Base-by-base conservation (phyloP, 2,888 invertebrate species). In the Papilio demoleus region DNA sequence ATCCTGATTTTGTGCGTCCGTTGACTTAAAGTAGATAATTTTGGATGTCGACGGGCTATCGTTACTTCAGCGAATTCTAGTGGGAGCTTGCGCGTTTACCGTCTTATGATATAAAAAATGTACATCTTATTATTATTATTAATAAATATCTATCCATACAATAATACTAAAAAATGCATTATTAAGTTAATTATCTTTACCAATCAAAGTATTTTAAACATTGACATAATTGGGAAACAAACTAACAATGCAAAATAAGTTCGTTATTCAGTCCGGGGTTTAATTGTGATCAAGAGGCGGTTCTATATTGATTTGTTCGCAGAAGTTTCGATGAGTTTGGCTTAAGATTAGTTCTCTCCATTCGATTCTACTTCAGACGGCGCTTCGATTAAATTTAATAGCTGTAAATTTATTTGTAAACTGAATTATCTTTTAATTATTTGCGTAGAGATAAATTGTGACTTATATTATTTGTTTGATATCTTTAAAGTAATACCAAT, bases 321-420 rank as follows among this genome's bases (percentile, higher is more conserved):
- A 45, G 40, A 65, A 65, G 31, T 65, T 58, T 65, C 31, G 58
- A 65, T 58, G 19, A 40, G 58, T 65, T 42, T 31, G 65, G 14
- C 19, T 65, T 65, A 65, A 65, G 64, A 65, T 65, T 65, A 65
- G 45, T 36, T 65, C 34, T 45, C 17, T 17, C 58, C 11, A 45
- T 59, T 58, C 24, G 58, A 34, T 58, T 12, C 34, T 22, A 59
- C 58, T 65, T 42, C 38, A 45, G 22, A 27, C 24, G 12, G 24
- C 31, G 24, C 59, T 59, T 36, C 22, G 36, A 56, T 27, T 65
- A 11, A 65, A 65, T 47, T 34, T 14, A 40, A 40, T 36, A 34
- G 11, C 24, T 36, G 14, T 58, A 12, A 42, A 31, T 42, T 27
- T 6, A 22, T 8, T 12, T n/a, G 38, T 14, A 38, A 22, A 12